Conservation (phyloP, 2,888 invertebrate species). For the Microctonus hyperodae region DNA sequence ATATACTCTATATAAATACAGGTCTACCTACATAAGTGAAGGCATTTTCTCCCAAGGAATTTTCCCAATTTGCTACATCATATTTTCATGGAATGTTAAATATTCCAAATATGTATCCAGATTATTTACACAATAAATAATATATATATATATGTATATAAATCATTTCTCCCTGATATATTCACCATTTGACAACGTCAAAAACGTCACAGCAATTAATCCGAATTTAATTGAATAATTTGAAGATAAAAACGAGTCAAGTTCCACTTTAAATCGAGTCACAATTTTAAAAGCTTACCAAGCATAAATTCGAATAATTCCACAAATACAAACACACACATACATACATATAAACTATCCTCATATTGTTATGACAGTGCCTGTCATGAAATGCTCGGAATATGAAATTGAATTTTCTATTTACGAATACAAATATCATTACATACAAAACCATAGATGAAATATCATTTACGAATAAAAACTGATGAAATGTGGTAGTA, state of each 20-base stretch:
- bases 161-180: not conserved
- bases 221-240: no score
- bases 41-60: constrained; percentile 21
- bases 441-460: no score
- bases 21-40: not conserved
- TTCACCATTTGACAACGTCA: no score
- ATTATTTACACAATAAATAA: no score
- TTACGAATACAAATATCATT: not conserved
- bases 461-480: no score
- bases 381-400: not conserved
- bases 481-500: constrained; percentile 4
- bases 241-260: no score
- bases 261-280: no score
- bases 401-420: not conserved
- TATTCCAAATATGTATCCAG: no score
- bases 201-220: no score
- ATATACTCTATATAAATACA: not conserved
- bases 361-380: not conserved
- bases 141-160: no score
- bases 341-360: not conserved
- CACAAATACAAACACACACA: not conserved
- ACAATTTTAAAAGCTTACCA: no score
- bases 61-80: not conserved
- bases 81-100: not conserved
- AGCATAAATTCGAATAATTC: no score